A percentile compares a stretch with the other conserved stretches of the same genome.
Conservation (phyloP, 1,140 invertebrate genomes). For the Drosophila lowei region DNA sequence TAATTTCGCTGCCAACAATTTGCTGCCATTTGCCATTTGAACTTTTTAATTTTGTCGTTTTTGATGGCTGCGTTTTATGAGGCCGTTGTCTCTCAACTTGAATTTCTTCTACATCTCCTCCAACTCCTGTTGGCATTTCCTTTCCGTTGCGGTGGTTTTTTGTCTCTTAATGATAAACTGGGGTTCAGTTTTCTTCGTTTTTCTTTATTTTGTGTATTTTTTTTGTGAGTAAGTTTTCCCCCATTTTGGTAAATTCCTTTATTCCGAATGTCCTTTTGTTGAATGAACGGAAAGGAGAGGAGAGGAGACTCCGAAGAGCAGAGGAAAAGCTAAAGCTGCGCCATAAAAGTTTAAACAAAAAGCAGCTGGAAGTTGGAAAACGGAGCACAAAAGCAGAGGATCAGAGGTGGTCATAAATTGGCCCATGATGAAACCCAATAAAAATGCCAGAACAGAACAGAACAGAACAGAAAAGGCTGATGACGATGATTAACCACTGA, state of each 20-base stretch:
- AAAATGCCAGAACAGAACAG: slow-evolving; percentile 47
- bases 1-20: slow-evolving; percentile 60
- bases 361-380: slow-evolving; percentile 56
- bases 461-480: slow-evolving; percentile 25
- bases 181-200: slow-evolving; percentile 56
- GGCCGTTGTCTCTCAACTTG: slow-evolving; percentile 68
- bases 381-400: slow-evolving; percentile 48
- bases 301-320: slow-evolving; percentile 6
- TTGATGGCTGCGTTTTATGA: slow-evolving; percentile 80
- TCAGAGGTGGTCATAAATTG: slow-evolving; percentile 66
- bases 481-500: slow-evolving; percentile 38
- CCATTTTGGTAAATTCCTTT: slow-evolving; percentile 51
- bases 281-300: neutral
- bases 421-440: slow-evolving; percentile 69
- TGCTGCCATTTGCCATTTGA: slow-evolving; percentile 75
- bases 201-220: slow-evolving; percentile 4
- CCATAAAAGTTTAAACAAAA: slow-evolving; percentile 65
- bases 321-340: slow-evolving; percentile 61
- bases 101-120: slow-evolving; percentile 36
- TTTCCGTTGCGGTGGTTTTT: slow-evolving; percentile 60
- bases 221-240: slow-evolving; percentile 41
- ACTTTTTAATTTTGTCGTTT: slow-evolving; percentile 78
- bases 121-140: slow-evolving; percentile 16
- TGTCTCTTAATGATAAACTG: slow-evolving; percentile 72
- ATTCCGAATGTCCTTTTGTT: slow-evolving; percentile 70